Conservation (phyloP, 2,888 invertebrate species). For the Morpho achilles region DNA sequence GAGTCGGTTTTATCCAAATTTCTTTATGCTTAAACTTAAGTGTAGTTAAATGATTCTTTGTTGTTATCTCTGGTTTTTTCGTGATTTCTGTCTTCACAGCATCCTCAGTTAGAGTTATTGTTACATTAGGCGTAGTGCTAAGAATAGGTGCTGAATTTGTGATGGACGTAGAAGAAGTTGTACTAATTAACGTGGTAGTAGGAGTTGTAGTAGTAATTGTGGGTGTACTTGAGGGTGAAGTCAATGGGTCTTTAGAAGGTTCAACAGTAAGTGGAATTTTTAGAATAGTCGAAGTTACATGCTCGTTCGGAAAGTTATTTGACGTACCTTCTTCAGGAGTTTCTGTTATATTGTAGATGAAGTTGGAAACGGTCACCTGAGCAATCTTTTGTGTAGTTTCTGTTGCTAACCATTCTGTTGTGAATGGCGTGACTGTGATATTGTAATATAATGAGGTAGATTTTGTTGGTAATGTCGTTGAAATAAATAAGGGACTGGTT, state of each 20-base stretch:
- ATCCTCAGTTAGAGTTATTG: constrained; percentile 27
- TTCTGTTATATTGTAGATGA: constrained; percentile 41
- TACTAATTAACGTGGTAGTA: constrained; percentile 20
- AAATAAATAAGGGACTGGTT: constrained; percentile 20
- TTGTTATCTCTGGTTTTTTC: constrained; percentile 47
- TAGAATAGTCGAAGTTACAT: constrained; percentile 24
- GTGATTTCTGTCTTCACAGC: constrained; percentile 37
- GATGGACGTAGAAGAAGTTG: constrained; percentile 20
- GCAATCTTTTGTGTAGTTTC: constrained; percentile 17
- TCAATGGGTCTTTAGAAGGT: constrained; percentile 14
- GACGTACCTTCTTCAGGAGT: constrained; percentile 31
- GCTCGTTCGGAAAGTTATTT: constrained; percentile 27
- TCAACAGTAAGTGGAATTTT: constrained; percentile 24
- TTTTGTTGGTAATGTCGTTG: constrained; percentile 25
- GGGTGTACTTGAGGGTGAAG: constrained; percentile 16
- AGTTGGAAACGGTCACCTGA: constrained; percentile 27
- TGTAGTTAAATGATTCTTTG: constrained; percentile 49
- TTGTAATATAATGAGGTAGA: constrained; percentile 24
- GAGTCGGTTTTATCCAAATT: constrained; percentile 71
- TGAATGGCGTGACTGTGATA: constrained; percentile 18
- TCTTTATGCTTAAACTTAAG: constrained; percentile 68
- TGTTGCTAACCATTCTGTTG: constrained; percentile 13
- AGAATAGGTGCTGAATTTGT: constrained; percentile 22
- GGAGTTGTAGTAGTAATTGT: constrained; percentile 22
- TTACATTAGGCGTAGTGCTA: constrained; percentile 13